Percentiles rank a stretch among this genome's conserved stretches.
phyloP scores from a whole-genome alignment of 2,888 invertebrate species.

The Balanococcus diminutus region DNA sequence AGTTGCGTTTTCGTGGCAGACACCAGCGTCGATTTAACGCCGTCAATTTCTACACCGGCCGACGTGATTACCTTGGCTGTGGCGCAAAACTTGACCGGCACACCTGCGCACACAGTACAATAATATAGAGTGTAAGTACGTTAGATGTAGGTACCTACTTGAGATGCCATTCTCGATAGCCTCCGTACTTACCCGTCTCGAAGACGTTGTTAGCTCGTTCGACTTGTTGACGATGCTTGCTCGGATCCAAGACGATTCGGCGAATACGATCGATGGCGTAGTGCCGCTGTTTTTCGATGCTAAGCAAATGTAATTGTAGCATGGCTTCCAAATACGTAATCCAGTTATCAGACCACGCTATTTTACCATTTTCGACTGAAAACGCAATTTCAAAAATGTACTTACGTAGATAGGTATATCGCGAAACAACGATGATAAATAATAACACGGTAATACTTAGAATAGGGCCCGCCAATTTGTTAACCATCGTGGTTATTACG shows the following conservation, averaged over 20 bases:
- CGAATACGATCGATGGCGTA: slow-evolving; percentile 88
- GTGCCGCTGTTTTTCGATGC: slow-evolving; percentile 75
- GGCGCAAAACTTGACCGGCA: slow-evolving; percentile 69
- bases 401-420: too few relatives aligned
- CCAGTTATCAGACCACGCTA: slow-evolving; percentile 92
- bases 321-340: slow-evolving; percentile 94
- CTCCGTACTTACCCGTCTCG: neutral
- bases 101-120: too few relatives aligned
- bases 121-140: too few relatives aligned
- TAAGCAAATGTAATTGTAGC: slow-evolving; percentile 88
- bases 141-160: neutral
- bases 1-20: slow-evolving; percentile 82
- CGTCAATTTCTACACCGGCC: slow-evolving; percentile 86
- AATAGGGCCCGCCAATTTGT: too few relatives aligned
- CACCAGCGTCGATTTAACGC: slow-evolving; percentile 87
- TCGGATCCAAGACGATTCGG: slow-evolving; percentile 79
- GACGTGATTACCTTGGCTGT: slow-evolving; percentile 75
- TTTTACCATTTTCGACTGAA: slow-evolving; percentile 69
- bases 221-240: slow-evolving; percentile 65
- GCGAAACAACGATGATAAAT: too few relatives aligned
- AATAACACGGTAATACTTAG: too few relatives aligned
- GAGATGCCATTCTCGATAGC: too few relatives aligned
- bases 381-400: neutral
- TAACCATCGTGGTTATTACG: too few relatives aligned
- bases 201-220: neutral